phyloP scores from a whole-genome alignment of 2,888 invertebrate genomes.

The Trachelus tabidus region DNA sequence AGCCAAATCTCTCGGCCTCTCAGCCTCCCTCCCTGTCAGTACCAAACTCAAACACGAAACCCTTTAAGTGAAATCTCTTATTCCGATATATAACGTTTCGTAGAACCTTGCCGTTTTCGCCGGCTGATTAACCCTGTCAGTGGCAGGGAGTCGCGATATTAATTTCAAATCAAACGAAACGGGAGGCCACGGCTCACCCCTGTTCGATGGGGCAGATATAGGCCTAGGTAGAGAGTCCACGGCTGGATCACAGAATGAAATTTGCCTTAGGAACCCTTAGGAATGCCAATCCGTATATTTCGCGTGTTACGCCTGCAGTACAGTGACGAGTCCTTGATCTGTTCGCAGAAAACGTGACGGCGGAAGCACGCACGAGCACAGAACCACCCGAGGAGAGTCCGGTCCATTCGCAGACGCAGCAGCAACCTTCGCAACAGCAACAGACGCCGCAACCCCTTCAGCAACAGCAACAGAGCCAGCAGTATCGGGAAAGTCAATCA shows the following conservation, averaged over 20 bases:
- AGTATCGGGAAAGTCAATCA: conserved; percentile 63
- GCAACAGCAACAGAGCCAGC: conserved; percentile 60
- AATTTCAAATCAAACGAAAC: conserved; percentile 62
- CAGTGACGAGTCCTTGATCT: neutral
- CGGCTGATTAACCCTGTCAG: conserved; percentile 65
- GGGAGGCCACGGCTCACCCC: conserved; percentile 31
- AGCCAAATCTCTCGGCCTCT: conserved; percentile 25
- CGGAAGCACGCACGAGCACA: conserved; percentile 57
- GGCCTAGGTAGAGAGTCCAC: neutral
- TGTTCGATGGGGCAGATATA: neutral
- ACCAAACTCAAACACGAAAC: conserved; percentile 66
- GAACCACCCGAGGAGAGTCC: conserved; percentile 61
- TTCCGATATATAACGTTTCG: conserved; percentile 60
- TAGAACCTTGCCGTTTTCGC: conserved; percentile 38
- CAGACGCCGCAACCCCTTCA: conserved; percentile 58
- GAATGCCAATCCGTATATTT: neutral
- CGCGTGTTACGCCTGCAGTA: neutral
- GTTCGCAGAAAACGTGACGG: conserved; percentile 54
- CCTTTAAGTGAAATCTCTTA: conserved; percentile 67
- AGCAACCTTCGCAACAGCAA: conserved; percentile 35
- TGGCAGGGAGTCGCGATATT: conserved; percentile 65
- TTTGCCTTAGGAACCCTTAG: neutral
- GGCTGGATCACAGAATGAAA: neutral
- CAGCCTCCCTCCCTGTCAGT: conserved; percentile 61
- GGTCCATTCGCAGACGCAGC: conserved; percentile 53